Conservation (phyloP, 2,888 invertebrate genomes). For the Sturmia bella region DNA sequence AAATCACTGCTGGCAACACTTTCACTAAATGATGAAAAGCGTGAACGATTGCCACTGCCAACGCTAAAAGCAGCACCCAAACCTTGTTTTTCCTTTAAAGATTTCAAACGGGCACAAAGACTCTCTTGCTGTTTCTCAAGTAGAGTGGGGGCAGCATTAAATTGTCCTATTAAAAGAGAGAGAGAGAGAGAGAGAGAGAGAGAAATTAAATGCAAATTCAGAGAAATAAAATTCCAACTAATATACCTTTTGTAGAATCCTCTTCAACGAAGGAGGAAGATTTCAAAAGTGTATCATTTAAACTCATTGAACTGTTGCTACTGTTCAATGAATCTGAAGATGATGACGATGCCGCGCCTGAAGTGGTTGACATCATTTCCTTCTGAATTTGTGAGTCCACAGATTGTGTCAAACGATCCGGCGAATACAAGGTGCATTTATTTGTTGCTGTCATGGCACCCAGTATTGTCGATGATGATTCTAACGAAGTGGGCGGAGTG, state of each 20-base stretch:
- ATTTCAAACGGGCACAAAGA: slow-evolving; percentile 89
- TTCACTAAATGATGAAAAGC: slow-evolving; percentile 67
- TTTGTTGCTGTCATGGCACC: slow-evolving; percentile 71
- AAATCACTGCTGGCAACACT: slow-evolving; percentile 70
- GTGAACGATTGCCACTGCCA: slow-evolving; percentile 53
- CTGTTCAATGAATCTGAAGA: slow-evolving; percentile 65
- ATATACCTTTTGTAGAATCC: slow-evolving; percentile 69
- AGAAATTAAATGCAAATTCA: not conserved
- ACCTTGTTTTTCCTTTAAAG: slow-evolving; percentile 74
- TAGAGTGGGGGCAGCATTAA: slow-evolving; percentile 92
- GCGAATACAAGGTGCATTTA: slow-evolving; percentile 77
- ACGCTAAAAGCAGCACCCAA: slow-evolving; percentile 73
- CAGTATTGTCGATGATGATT: slow-evolving; percentile 7
- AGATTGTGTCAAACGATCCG: slow-evolving; percentile 73
- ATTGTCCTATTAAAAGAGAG: slow-evolving; percentile 83
- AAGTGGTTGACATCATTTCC: slow-evolving; percentile 61
- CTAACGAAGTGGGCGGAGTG: slow-evolving; percentile 52
- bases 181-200: not conserved
- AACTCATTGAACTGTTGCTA: slow-evolving; percentile 66
- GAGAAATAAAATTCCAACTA: not conserved
- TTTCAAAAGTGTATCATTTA: slow-evolving; percentile 66
- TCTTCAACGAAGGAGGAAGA: slow-evolving; percentile 67
- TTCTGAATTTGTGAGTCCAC: slow-evolving; percentile 68
- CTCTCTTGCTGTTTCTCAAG: slow-evolving; percentile 94
- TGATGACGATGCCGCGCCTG: slow-evolving; percentile 40